These are phyloP conservation scores for Microctonus hyperodae DNA, from an alignment of 2,888 invertebrate species.

Conservation along the genomic window DNA sequence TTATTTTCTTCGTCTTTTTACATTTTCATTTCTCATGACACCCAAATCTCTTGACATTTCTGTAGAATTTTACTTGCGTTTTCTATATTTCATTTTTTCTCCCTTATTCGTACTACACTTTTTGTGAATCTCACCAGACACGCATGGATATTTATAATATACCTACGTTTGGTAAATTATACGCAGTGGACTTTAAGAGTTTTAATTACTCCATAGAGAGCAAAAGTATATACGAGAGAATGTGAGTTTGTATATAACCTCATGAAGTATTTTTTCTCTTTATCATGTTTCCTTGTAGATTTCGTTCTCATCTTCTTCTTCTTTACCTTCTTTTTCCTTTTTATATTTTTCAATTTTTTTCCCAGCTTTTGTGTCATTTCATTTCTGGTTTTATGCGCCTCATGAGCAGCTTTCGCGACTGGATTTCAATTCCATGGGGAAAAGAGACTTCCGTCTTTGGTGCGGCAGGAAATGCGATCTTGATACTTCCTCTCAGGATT, in stretches of 20 bases:
- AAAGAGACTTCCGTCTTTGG: constrained; percentile 44
- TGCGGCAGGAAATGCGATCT: constrained; percentile 36
- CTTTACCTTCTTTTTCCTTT: constrained; percentile 4
- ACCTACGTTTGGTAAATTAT: constrained; percentile 53
- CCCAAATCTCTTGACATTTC: constrained; percentile 19
- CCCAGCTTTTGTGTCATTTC: constrained; percentile 14
- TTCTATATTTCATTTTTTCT: not conserved
- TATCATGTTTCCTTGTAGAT: constrained; percentile 1
- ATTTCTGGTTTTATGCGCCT: constrained; percentile 27
- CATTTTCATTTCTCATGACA: constrained; percentile 7
- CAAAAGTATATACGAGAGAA: constrained; percentile 1
- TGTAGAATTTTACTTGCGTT: not conserved
- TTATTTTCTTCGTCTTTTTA: too few species aligned
- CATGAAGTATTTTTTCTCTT: constrained; percentile 17
- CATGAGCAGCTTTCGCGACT: constrained; percentile 33
- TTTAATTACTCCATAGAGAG: constrained; percentile 52
- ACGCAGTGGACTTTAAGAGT: constrained; percentile 43
- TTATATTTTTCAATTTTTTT: not conserved
- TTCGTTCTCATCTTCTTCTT: constrained; percentile 28
- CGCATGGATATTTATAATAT: too few species aligned
- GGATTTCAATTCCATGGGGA: constrained; percentile 44
- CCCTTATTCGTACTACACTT: constrained; percentile 4
- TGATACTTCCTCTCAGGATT: constrained; percentile 28
- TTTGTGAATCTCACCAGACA: constrained; percentile 13
- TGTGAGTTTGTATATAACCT: not conserved